A percentile compares a stretch with the other conserved stretches of the same genome.
phyloP scores from a whole-genome alignment of 1,140 invertebrate genomes.

The Dendrolimus kikuchii region DNA sequence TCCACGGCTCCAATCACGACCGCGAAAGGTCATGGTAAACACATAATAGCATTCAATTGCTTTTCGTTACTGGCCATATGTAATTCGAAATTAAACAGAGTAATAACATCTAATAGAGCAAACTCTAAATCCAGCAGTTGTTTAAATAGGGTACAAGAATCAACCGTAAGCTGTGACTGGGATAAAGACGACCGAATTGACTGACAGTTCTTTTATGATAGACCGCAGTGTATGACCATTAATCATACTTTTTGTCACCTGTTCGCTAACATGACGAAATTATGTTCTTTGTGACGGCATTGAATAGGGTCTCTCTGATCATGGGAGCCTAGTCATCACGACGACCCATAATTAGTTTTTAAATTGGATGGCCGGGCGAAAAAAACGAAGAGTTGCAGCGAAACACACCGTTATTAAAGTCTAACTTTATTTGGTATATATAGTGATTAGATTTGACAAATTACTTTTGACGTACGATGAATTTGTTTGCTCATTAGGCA shows the following conservation, averaged over 20 bases:
- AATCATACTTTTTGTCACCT: slow-evolving; percentile 64
- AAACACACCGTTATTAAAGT: slow-evolving; percentile 42
- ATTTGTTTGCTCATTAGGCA: slow-evolving; percentile 37
- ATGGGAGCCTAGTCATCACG: slow-evolving; percentile 47
- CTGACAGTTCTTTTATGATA: slow-evolving; percentile 42
- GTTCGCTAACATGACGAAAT: slow-evolving; percentile 59
- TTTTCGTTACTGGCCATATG: slow-evolving; percentile 28
- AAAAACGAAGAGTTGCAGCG: slow-evolving; percentile 40
- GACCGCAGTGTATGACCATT: slow-evolving; percentile 35
- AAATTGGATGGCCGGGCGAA: slow-evolving; percentile 53
- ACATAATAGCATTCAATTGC: slow-evolving; percentile 26
- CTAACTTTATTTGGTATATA: slow-evolving; percentile 38
- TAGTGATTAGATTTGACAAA: slow-evolving; percentile 62
- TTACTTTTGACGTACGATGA: slow-evolving; percentile 31
- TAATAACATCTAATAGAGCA: slow-evolving; percentile 2
- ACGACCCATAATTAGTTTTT: slow-evolving; percentile 59
- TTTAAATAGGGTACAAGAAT: not conserved
- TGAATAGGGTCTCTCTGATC: slow-evolving; percentile 43
- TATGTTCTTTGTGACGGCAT: slow-evolving; percentile 55
- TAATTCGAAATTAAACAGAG: slow-evolving; percentile 11
- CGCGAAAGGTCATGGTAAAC: slow-evolving; percentile 49
- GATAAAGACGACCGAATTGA: slow-evolving; percentile 33
- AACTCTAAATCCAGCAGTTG: not conserved
- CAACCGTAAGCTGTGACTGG: slow-evolving; percentile 11
- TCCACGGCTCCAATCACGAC: slow-evolving; percentile 37